Percentiles rank a stretch among this genome's conserved stretches.
phyloP scores from a whole-genome alignment of 2,113 vertebrate genomes.

The Aptenodytes forsteri region DNA sequence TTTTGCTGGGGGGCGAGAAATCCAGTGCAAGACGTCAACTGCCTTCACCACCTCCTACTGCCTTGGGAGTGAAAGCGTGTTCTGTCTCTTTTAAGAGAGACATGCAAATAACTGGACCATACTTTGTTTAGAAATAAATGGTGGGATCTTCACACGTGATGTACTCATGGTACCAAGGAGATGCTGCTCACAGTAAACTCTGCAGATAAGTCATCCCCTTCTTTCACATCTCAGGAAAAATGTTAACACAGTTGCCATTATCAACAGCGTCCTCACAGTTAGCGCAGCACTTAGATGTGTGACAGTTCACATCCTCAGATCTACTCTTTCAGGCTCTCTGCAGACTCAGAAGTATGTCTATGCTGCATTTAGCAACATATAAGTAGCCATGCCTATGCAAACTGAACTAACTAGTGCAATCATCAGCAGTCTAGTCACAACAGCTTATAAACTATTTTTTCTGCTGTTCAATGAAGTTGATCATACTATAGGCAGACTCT shows the following conservation, averaged over 20 bases:
- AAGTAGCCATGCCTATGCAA: neutral
- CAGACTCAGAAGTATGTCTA: neutral
- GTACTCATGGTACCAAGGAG: neutral
- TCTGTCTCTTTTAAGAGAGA: neutral
- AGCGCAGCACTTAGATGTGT: neutral
- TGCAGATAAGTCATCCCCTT: neutral
- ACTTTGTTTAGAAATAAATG: neutral
- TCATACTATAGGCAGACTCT: neutral
- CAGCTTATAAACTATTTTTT: neutral
- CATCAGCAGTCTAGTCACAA: neutral
- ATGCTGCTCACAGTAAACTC: neutral
- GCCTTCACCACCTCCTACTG: neutral
- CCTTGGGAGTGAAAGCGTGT: neutral
- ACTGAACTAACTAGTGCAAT: neutral
- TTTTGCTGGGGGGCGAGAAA: neutral
- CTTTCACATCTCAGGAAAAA: neutral
- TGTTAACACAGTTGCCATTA: neutral
- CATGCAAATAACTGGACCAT: neutral
- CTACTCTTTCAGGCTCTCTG: neutral
- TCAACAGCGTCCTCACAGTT: neutral
- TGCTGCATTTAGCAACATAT: neutral
- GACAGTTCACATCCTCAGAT: neutral
- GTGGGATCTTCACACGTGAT: neutral
- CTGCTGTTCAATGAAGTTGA: neutral
- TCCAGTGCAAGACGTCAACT: neutral